Evolutionary conservation across 2,797 vertebrate genomes (phyloP), one percentile per base, ranked within the genome.

Genomic region (Agapornis canus): DNA sequence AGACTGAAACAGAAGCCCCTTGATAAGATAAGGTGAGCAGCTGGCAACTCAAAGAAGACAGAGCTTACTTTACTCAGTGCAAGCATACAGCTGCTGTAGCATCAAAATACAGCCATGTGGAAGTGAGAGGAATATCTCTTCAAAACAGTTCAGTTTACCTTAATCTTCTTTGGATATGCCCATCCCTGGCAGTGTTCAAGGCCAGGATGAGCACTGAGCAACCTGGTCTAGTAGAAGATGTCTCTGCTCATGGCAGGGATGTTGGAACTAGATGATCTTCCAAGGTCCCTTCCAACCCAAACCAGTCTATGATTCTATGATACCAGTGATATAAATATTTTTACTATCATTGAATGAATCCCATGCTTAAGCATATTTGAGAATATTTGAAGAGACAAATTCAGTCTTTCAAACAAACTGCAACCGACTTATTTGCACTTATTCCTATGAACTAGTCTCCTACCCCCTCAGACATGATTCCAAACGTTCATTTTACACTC

Each of bases 401-500:
- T 54, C 9, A 87, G 82, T 86, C 29, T 90, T 94, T 79, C 19
- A 86, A 66, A 61, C 7, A 64, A 63, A 69, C 19, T 72, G 25
- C 69, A 94, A 72, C 59, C 17, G 77, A 80, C 40, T 70, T 0
- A 1, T 73, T 93, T 82, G 23, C 79, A 81, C 27, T 91, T 54
- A 26, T 51, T 14, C n/a, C 37, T 26, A 6, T 75, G 61, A 94
- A 86, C 5, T 61, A 85, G 47, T 42, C 35, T 84, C 42, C 49
- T 48, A 54, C 5, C 2, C 11, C 8, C 13, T 10, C 29, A 92
- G 83, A 83, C 31, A 71, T 3, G 21, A 27, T 10, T 81, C 65
- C 39, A 82, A 86, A 95, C 88, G 21, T n/a, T 94, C 60, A 75
- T 91, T 94, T 95, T 25, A 22, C 13, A 75, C 72, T 84, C 23